Conservation (phyloP, 37 sponge, comb jelly and placozoan genomes). For the Crambe crambe region DNA sequence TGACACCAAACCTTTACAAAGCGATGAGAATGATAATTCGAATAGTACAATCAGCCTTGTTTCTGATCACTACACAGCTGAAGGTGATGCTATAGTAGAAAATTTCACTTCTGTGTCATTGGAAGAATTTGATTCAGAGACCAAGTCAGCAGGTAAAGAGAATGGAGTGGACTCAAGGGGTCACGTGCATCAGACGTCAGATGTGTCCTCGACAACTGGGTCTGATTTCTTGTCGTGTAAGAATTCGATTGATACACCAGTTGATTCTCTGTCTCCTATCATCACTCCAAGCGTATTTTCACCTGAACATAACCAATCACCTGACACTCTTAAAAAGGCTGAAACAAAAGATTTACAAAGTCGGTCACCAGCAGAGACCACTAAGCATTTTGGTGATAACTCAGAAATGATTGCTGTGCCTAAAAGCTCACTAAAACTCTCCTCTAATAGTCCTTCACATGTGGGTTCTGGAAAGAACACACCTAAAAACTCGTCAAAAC, state of each 20-base stretch:
- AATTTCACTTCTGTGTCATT: too few species aligned
- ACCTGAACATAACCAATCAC: not conserved
- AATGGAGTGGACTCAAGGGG: too few species aligned
- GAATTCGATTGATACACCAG: too few species aligned
- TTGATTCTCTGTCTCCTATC: not conserved
- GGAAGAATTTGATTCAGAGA: too few species aligned
- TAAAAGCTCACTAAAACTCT: not conserved
- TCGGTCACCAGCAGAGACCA: not conserved
- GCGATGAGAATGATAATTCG: too few species aligned
- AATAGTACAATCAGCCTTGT: too few species aligned
- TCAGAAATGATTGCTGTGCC: too few species aligned
- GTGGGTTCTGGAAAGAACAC: not conserved
- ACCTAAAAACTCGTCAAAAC: not conserved
- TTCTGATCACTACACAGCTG: too few species aligned
- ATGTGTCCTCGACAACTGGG: not conserved
- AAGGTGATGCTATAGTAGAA: too few species aligned
- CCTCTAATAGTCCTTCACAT: not conserved
- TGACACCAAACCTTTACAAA: too few species aligned
- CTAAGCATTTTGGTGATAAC: too few species aligned
- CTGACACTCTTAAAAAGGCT: not conserved
- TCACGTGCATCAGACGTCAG: not conserved
- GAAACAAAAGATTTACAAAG: not conserved
- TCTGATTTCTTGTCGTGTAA: not conserved
- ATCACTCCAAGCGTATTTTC: not conserved
- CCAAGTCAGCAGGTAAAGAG: too few species aligned